Evolutionary conservation across 2,113 vertebrate species (phyloP).

Genomic region (Tauraco erythrolophus): DNA sequence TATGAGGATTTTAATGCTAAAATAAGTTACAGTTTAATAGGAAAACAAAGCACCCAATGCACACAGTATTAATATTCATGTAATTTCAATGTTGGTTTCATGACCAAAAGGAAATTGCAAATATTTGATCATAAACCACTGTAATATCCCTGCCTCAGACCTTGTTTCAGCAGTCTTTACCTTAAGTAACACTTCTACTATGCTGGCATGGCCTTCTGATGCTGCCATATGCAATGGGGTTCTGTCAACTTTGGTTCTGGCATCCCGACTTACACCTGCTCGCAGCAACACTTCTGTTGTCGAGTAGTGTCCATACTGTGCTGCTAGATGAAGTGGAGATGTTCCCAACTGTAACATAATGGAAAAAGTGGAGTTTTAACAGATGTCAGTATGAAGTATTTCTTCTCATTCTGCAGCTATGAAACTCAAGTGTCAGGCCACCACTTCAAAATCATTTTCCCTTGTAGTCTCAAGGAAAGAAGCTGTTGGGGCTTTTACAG

Average conservation of each 20-base stretch:
- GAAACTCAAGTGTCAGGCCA: neutral
- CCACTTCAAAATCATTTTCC: neutral
- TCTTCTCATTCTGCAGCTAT: neutral
- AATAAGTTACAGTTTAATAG: neutral
- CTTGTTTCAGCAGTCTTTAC: constrained; percentile 51
- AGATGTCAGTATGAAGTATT: neutral
- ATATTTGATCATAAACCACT: neutral
- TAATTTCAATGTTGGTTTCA: neutral
- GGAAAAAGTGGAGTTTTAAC: neutral
- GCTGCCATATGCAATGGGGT: constrained; percentile 89
- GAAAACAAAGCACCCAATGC: neutral
- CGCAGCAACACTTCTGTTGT: constrained; percentile 88
- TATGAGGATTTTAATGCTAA: neutral
- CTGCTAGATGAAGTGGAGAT: constrained; percentile 88
- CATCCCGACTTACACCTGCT: constrained; percentile 88
- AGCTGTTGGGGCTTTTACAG: neutral
- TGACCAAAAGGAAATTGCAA: neutral
- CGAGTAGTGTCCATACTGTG: constrained; percentile 88
- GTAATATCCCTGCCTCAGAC: neutral
- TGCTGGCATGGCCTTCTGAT: constrained; percentile 87
- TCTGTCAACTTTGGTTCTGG: constrained; percentile 90
- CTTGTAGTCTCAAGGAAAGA: neutral
- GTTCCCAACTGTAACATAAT: constrained; percentile 80
- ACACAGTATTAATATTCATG: neutral
- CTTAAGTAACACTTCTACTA: constrained; percentile 90